phyloP scores from a whole-genome alignment of 1,140 invertebrate species.

The Aphaenogaster ashmeadi region DNA sequence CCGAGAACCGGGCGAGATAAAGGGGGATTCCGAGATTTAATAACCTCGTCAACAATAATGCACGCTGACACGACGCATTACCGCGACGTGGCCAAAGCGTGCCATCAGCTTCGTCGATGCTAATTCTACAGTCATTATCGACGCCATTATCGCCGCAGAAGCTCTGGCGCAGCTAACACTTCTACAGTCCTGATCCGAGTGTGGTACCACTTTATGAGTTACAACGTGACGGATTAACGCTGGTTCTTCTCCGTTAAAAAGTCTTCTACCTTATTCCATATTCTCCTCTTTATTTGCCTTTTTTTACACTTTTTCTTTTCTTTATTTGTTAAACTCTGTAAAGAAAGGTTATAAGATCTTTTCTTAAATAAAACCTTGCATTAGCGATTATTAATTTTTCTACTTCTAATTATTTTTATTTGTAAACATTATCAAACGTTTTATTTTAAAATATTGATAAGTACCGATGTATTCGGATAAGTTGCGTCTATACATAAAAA shows the following conservation, averaged over 20 bases:
- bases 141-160: constrained; percentile 57
- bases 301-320: not conserved
- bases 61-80: constrained; percentile 65
- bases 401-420: not conserved
- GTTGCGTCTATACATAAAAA: not conserved
- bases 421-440: not conserved
- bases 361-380: not conserved
- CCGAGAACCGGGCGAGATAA: constrained; percentile 74
- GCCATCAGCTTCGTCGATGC: constrained; percentile 45
- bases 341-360: not conserved
- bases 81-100: constrained; percentile 49
- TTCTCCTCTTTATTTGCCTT: not conserved
- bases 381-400: not conserved
- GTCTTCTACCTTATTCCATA: not conserved
- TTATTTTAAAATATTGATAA: not conserved
- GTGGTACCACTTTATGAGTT: constrained; percentile 33
- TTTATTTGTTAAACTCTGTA: not conserved
- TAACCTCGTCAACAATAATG: constrained; percentile 74
- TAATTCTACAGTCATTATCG: constrained; percentile 59
- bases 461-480: not conserved
- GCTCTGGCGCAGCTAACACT: constrained; percentile 17
- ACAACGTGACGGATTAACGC: not conserved
- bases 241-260: not conserved
- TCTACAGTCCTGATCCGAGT: constrained; percentile 29
- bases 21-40: constrained; percentile 78